Base-by-base conservation (phyloP, 1,140 invertebrate species). In the Phthorimaea operculella region DNA sequence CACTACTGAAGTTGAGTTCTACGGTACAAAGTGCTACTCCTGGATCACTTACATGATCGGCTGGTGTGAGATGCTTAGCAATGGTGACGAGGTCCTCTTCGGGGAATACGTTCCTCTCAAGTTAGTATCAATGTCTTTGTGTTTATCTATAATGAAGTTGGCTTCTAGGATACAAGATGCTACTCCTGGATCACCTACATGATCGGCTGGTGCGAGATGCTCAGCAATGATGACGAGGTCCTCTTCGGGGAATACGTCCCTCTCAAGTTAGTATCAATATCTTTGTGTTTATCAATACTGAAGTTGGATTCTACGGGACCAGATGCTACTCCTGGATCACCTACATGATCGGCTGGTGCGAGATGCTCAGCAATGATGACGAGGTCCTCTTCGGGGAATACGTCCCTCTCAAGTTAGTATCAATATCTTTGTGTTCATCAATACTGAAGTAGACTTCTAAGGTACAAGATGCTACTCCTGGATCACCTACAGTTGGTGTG, bases 101-200 rank as follows among this genome's bases (percentile, higher is more conserved):
- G 92, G 92, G 16, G 91, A 92, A 74, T 85, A 91, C 73, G 86
- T 87, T 7, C 84, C 88, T 47, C 78, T 70, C 62, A 87, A 87
- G 90, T 91, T 74, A 89, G 88, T 64, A 34, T 52, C 3, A n/a
- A n/a, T n/a, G n/a, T n/a, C n/a, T 94, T 93, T 0, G 91, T 95
- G 70, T 94, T 93, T 0, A 28, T 28, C 18, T 90, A 87, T 48
- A 85, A 87, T 0, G 60, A 86, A 8, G 45, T 82, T 0, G 94
- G 93, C 0, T 95, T 96, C 69, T 92, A 90, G 80, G 91, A 89
- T 0, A 91, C 88, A 70, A 87, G 87, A 0, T 95, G 93, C 68
- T 66, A 80, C 18, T 89, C 88, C 9, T 91, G 90, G 82, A 68
- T 92, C 1, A 60, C 85, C 0, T 90, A 92, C 60, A 70, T 93